These are phyloP conservation scores for Mongoloraphidia duomilia DNA, from an alignment of 2,888 invertebrate species.

Conservation along the genomic window DNA sequence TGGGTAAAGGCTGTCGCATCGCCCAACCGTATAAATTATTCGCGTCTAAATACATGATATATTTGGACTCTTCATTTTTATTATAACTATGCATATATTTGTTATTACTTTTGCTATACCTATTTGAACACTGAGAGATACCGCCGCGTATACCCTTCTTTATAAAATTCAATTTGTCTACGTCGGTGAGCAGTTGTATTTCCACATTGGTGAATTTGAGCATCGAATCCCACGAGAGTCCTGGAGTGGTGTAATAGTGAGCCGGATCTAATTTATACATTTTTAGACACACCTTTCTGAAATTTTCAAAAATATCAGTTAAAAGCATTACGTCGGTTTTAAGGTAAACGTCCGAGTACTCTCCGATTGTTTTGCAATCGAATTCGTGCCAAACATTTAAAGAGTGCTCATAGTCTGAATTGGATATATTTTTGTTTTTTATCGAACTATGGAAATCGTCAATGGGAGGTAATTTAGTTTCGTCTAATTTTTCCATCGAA, in stretches of 20 bases:
- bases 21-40: constrained; percentile 10
- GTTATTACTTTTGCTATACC: no score
- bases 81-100: constrained; percentile 14
- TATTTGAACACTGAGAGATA: neutral
- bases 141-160: neutral
- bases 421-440: constrained; percentile 6
- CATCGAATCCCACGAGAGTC: constrained; percentile 9
- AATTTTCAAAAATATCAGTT: constrained; percentile 12
- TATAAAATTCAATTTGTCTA: neutral
- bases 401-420: constrained; percentile 12
- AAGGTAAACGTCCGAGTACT: constrained; percentile 11
- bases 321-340: constrained; percentile 11
- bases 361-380: constrained; percentile 8
- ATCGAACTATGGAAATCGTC: constrained; percentile 10
- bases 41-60: constrained; percentile 15
- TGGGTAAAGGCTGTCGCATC: constrained; percentile 13
- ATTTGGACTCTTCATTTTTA: constrained; percentile 14
- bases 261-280: constrained; percentile 10
- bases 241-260: constrained; percentile 10
- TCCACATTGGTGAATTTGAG: constrained; percentile 6
- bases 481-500: constrained; percentile 11
- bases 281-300: constrained; percentile 8
- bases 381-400: constrained; percentile 11
- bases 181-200: constrained; percentile 9
- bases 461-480: constrained; percentile 9